These are phyloP conservation scores for honey bee (Apis mellifera) DNA, from an alignment of 1,140 invertebrate species.

Conservation along the genomic window DNA sequence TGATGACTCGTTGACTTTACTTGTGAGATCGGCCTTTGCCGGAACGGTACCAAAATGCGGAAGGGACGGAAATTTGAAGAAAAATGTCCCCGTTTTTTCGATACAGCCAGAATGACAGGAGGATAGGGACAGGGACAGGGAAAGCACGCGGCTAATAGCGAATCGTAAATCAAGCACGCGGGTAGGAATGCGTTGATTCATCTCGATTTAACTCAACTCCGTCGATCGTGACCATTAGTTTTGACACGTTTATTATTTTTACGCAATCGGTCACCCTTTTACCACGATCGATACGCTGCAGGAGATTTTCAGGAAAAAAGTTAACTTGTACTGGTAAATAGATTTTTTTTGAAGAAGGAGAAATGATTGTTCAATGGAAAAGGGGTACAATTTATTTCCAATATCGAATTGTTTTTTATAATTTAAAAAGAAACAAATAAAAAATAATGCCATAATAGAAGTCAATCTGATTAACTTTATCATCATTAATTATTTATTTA, in stretches of 20 bases:
- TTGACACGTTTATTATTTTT: slow-evolving; percentile 39
- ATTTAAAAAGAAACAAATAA: too few relatives aligned
- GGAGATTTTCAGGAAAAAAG: neutral
- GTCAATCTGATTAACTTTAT: too few relatives aligned
- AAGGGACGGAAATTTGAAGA: slow-evolving; percentile 47
- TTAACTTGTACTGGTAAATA: neutral
- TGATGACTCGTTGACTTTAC: slow-evolving; percentile 57
- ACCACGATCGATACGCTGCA: neutral
- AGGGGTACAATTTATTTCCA: too few relatives aligned
- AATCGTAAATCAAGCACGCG: slow-evolving; percentile 61
- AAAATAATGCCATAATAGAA: too few relatives aligned
- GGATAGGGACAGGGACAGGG: neutral
- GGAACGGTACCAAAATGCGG: slow-evolving; percentile 38
- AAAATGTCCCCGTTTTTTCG: slow-evolving; percentile 57
- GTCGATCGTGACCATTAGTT: slow-evolving; percentile 30
- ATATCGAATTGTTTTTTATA: too few relatives aligned
- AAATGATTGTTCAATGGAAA: too few relatives aligned
- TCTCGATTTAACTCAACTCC: slow-evolving; percentile 43
- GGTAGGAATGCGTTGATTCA: slow-evolving; percentile 52
- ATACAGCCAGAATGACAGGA: slow-evolving; percentile 28
- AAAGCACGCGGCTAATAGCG: slow-evolving; percentile 47
- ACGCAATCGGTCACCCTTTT: neutral
- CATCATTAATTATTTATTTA: too few relatives aligned
- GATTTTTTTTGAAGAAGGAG: neutral
- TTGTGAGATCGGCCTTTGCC: slow-evolving; percentile 11